Base-by-base conservation (phyloP, 2,888 invertebrate species). In the Listrodromus nycthemerus region DNA sequence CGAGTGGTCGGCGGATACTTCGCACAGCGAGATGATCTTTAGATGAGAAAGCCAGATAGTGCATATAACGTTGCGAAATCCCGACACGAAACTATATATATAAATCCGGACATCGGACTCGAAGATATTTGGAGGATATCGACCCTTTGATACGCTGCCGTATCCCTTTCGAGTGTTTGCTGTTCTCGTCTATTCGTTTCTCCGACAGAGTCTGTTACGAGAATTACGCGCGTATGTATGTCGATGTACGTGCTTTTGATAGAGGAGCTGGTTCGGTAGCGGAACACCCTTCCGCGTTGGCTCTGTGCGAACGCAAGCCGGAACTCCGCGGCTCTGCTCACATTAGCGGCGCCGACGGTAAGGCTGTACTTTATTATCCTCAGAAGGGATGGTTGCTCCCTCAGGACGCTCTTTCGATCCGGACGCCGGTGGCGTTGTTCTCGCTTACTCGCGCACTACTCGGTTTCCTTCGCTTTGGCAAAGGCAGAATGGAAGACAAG, bases 341-440 rank as follows among this genome's bases (percentile, higher is more conserved):
- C 65, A 52, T 69, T 69, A 65, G 63, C 45, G 48, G 48, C 41
- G 45, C 55, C 21, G 10, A 45, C 74, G 74, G 78, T 21, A 70
- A 58, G 48, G 50, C 48, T 52, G 50, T 74, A 75, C 48, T 75
- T 83, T 83, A 80, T 80, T 79, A 71, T 66, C 75, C 63, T 78
- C 52, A 27, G 37, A 48, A 58, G 73, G 58, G 74, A 70, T 52
- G 73, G 73, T 21, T 75, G 69, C 41, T 77, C 21, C 27, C 19
- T 45, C 21, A 37, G 33, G 37, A 67, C 13, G 52, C 50, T 19
- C 30, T 61, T 78, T n/a, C 69, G 27, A 27, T 67, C 41, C 21
- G 19, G 52, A 27, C 65, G 58, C 73, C 71, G n/a, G 52, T 41
- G 52, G 41, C 71, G 33, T 24, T 27, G 21, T 21, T 30, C 30